Percentiles rank a stretch among this genome's conserved stretches.
Evolutionary conservation across 2,797 vertebrate species (phyloP).

Genomic region (Acanthurus tractus): DNA sequence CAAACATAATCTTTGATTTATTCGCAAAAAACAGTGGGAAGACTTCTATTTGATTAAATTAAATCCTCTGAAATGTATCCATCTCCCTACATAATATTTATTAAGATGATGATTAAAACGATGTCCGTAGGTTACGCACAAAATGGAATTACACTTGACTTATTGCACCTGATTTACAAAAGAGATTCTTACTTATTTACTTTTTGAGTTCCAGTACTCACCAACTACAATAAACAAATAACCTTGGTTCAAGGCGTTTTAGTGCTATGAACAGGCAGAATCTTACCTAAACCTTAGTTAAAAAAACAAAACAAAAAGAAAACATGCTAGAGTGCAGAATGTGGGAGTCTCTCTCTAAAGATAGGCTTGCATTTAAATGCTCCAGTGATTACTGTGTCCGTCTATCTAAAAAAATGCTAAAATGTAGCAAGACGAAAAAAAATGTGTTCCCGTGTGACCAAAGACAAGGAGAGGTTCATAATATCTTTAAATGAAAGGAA

Average conservation of each 20-base stretch:
- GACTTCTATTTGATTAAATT: slow-evolving; percentile 15
- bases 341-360: slow-evolving; percentile 48
- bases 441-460: neutral
- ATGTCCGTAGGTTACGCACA: neutral
- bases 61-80: slow-evolving; percentile 21
- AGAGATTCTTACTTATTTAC: neutral
- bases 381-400: slow-evolving; percentile 20
- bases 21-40: slow-evolving; percentile 5
- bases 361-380: slow-evolving; percentile 18
- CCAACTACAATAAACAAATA: slow-evolving; percentile 11
- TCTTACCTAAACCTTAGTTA: slow-evolving; percentile 25
- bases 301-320: slow-evolving; percentile 10
- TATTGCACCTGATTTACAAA: neutral
- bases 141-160: slow-evolving; percentile 19
- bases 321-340: slow-evolving; percentile 16
- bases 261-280: slow-evolving; percentile 24
- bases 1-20: slow-evolving; percentile 24
- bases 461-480: slow-evolving; percentile 5
- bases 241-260: slow-evolving; percentile 16
- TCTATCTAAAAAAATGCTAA: slow-evolving; percentile 12
- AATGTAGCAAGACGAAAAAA: neutral
- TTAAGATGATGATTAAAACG: slow-evolving; percentile 7
- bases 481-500: slow-evolving; percentile 27
- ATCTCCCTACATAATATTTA: neutral
- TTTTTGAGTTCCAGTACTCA: slow-evolving; percentile 7